phyloP scores from a whole-genome alignment of 2,797 vertebrate species.

The Lepus townsendii region DNA sequence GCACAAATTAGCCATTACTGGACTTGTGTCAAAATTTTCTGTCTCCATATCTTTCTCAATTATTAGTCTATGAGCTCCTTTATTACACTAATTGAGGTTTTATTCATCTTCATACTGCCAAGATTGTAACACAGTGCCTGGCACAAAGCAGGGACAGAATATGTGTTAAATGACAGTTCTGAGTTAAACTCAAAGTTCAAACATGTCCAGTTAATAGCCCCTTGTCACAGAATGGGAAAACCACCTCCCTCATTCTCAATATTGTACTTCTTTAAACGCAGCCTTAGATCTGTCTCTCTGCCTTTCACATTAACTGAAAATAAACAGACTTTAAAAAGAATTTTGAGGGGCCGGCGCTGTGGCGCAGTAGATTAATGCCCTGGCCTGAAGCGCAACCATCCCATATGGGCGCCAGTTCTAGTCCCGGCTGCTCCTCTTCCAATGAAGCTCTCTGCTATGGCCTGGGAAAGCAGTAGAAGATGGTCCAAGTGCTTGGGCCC shows the following conservation, averaged over 20 bases:
- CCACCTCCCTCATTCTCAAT: neutral
- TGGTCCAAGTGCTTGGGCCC: too few relatives aligned
- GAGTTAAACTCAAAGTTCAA: conserved; percentile 44
- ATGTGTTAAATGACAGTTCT: neutral
- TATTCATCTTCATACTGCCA: neutral
- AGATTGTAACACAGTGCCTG: neutral
- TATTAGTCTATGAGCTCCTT: neutral
- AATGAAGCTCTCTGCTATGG: too few relatives aligned
- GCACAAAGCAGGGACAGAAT: neutral
- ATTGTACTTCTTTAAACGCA: neutral
- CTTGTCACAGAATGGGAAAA: neutral
- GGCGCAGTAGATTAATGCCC: too few relatives aligned
- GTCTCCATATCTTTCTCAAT: neutral
- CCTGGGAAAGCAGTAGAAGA: too few relatives aligned
- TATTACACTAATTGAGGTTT: neutral
- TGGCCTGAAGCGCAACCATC: too few relatives aligned
- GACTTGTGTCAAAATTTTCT: neutral
- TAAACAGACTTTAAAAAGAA: too few relatives aligned
- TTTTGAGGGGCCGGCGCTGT: too few relatives aligned
- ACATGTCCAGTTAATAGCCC: neutral
- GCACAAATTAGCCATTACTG: neutral
- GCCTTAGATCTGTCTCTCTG: neutral
- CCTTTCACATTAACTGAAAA: too few relatives aligned
- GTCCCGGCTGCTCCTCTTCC: too few relatives aligned
- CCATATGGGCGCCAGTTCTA: too few relatives aligned